Conservation (phyloP, 92 coral and sea anemone genomes). For the Diadumene lineata region DNA sequence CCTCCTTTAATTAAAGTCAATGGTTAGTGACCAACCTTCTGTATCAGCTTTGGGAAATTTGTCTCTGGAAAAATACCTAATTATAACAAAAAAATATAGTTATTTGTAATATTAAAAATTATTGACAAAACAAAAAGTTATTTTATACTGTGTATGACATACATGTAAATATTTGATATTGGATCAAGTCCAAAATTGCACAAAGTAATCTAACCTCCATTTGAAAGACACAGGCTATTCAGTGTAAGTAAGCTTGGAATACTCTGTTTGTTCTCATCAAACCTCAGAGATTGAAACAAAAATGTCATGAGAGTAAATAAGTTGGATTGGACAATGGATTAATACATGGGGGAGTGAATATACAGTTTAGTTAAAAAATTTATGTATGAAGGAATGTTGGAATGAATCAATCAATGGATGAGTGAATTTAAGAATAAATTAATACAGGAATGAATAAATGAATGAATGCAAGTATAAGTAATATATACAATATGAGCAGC, state of each 20-base stretch:
- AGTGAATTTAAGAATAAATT: background rate
- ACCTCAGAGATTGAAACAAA: slow-evolving; percentile 35
- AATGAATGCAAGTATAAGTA: background rate
- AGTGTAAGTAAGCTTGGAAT: slow-evolving; percentile 37
- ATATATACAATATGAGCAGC: no score
- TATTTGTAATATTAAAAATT: background rate
- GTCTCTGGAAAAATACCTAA: slow-evolving; percentile 95
- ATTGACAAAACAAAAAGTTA: no score
- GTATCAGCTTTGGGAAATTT: slow-evolving; percentile 80
- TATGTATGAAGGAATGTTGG: background rate
- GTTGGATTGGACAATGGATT: background rate
- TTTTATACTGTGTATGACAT: no score
- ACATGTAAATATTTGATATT: no score
- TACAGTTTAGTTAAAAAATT: background rate
- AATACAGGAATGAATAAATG: background rate
- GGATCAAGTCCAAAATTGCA: no score
- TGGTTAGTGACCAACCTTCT: slow-evolving; percentile 91
- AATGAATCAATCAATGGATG: background rate
- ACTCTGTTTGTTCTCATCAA: slow-evolving; percentile 67
- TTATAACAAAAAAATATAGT: no score
- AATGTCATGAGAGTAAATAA: background rate
- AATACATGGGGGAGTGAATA: background rate
- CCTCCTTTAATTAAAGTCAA: no score
- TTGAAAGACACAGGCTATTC: slow-evolving; percentile 82
- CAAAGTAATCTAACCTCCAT: slow-evolving; percentile 99